Evolutionary conservation across 2,797 vertebrate species (phyloP).

Genomic region (Valencia hispanica): DNA sequence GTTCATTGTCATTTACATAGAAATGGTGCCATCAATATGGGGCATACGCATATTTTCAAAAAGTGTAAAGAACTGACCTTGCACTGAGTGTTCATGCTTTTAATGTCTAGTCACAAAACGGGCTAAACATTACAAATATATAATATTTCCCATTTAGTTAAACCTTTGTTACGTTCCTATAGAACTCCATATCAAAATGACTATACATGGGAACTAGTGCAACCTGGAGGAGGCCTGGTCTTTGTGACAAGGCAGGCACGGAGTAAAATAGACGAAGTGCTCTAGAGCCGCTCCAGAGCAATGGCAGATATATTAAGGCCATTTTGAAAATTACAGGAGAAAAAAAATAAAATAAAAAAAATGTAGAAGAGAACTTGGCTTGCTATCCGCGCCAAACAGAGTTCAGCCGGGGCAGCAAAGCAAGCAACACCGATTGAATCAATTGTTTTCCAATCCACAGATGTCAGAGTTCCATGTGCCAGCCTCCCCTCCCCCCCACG

Average conservation of each 20-base stretch:
- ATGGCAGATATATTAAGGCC: constrained; percentile 97
- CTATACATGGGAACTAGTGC: constrained; percentile 98
- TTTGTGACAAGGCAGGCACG: constrained; percentile 95
- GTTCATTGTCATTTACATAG: constrained; percentile 82
- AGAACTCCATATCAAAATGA: constrained; percentile 87
- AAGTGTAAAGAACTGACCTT: constrained; percentile 85
- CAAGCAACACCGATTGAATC: constrained; percentile 67
- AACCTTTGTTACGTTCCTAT: constrained; percentile 83
- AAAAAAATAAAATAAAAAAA: constrained; percentile 43
- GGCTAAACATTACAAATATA: constrained; percentile 85
- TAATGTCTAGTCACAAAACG: constrained; percentile 83
- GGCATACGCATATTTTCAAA: constrained; percentile 84
- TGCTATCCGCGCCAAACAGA: constrained; percentile 63
- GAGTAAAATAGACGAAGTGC: constrained; percentile 89
- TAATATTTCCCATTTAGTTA: constrained; percentile 84
- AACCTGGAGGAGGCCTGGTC: constrained; percentile 96
- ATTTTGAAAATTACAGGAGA: constrained; percentile 90
- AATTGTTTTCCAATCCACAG: constrained; percentile 55
- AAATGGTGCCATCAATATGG: constrained; percentile 90
- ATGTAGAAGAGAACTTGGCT: constrained; percentile 81
- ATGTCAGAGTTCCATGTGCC: constrained; percentile 70
- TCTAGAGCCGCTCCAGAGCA: constrained; percentile 88
- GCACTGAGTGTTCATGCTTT: constrained; percentile 83
- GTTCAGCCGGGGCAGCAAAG: constrained; percentile 68
- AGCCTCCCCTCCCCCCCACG: constrained; percentile 55